Evolutionary conservation across 2,113 vertebrate species (phyloP), one percentile per base, ranked within the genome.

Genomic region (Taxidea taxus): DNA sequence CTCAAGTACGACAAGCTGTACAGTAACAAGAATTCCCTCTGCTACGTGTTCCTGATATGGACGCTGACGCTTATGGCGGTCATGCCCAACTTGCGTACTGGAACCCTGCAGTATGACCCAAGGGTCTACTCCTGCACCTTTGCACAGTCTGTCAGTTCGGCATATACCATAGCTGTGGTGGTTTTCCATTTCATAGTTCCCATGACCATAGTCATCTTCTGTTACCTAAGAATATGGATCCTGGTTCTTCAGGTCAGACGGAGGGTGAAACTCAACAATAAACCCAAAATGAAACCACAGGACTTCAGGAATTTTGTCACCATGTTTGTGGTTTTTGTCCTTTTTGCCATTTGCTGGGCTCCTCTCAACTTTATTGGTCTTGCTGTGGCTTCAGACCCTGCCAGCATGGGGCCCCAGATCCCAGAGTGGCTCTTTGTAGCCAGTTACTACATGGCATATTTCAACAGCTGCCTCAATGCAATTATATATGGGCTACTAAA

Each of bases 381-480:
- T 47, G 99, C 99, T 0, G 99, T 99, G 92, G 99, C 99, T 3
- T 99, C 99, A 34, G 99, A 99, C 86, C 99, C 99, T 0, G 97
- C 98, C 93, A 98, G 95, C 9, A 98, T 99, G 95, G 98, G 98
- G 80, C 99, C 99, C 54, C 99, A 99, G 97, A 99, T 99, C 97
- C 99, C 99, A 0, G 99, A 99, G 97, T 99, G 99, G 99, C 98
- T 99, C 62, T 99, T 99, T 39, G 99, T 99, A 94, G 98, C 99
- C 70, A 99, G 99, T 98, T 99, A 99, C 98, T 99, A 99, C 95
- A 99, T 99, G 99, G 99, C 99, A 0, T 99, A 99, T 98, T 99
- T 99, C 99, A 99, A 99, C 99, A 99, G 99, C 99, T 99, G 99
- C 99, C 99, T 99, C 99, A 99, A 99, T 88, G 99, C 99, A 94